Conservation (phyloP, 2,113 vertebrate species). For the Aspidoscelis tigris region DNA sequence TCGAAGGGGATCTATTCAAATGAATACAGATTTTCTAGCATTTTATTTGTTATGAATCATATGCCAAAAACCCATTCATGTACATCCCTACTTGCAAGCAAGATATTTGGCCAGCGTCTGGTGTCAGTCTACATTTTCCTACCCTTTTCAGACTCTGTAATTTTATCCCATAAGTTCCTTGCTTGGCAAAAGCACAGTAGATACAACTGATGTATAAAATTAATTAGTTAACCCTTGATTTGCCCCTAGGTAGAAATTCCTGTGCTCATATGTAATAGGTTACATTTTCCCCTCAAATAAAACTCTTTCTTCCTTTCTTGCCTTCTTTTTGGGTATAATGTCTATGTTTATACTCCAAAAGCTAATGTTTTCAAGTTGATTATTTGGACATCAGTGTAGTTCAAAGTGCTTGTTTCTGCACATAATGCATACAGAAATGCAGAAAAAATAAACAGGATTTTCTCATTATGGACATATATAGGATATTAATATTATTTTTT, state of each 20-base stretch:
- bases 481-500: conserved; percentile 37
- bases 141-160: neutral
- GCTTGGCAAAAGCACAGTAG: neutral
- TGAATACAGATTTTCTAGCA: too few relatives aligned
- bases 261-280: conserved; percentile 33
- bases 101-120: too few relatives aligned
- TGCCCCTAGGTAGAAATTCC: conserved; percentile 41
- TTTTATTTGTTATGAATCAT: too few relatives aligned
- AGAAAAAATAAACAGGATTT: conserved; percentile 14
- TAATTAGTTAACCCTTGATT: neutral
- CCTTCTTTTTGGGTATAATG: too few relatives aligned
- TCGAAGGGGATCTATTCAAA: too few relatives aligned
- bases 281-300: conserved; percentile 36
- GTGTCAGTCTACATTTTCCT: neutral
- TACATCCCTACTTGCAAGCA: too few relatives aligned
- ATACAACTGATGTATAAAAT: neutral
- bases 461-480: conserved; percentile 59
- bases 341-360: conserved; percentile 33
- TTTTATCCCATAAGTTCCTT: neutral
- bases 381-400: conserved; percentile 40
- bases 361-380: conserved; percentile 58
- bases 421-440: conserved; percentile 54
- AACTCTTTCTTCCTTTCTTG: conserved; percentile 1
- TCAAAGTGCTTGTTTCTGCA: conserved; percentile 43
- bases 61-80: too few relatives aligned